A percentile compares a stretch with the other conserved stretches of the same genome.
Evolutionary conservation across 2,888 invertebrate species (phyloP).

Genomic region (Oscheius myriophilus): DNA sequence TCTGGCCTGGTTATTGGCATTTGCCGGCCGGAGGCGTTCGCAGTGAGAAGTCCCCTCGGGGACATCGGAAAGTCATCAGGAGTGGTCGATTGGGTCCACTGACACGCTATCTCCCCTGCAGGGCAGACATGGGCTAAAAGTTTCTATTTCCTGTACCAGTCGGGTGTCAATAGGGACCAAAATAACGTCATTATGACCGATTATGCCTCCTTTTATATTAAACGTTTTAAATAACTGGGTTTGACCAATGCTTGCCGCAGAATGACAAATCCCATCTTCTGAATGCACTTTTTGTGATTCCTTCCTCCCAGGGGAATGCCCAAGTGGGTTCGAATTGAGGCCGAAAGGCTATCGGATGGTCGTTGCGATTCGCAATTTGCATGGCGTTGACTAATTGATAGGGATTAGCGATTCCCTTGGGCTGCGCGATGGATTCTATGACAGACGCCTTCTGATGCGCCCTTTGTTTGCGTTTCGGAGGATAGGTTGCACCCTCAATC

Average conservation of each 20-base stretch:
- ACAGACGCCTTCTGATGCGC: too few species aligned
- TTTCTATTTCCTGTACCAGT: too few species aligned
- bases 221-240: too few species aligned
- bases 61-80: slow-evolving; percentile 30
- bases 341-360: background rate
- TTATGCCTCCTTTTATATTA: too few species aligned
- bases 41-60: slow-evolving; percentile 12
- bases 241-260: too few species aligned
- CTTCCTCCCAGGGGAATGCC: background rate
- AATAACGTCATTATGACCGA: too few species aligned
- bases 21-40: background rate
- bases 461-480: too few species aligned
- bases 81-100: slow-evolving; percentile 23
- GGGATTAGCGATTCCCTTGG: slow-evolving; percentile 3
- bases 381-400: slow-evolving; percentile 20
- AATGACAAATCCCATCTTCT: too few species aligned
- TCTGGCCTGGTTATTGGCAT: background rate
- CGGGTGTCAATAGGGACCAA: too few species aligned
- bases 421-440: too few species aligned
- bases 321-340: background rate
- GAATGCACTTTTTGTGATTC: too few species aligned
- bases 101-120: slow-evolving; percentile 10
- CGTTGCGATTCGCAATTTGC: slow-evolving; percentile 12
- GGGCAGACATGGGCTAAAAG: slow-evolving; percentile 7
- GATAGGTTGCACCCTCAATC: too few species aligned